Conservation (phyloP, 2,888 invertebrate genomes). For the Amblyjoppa proteus region DNA sequence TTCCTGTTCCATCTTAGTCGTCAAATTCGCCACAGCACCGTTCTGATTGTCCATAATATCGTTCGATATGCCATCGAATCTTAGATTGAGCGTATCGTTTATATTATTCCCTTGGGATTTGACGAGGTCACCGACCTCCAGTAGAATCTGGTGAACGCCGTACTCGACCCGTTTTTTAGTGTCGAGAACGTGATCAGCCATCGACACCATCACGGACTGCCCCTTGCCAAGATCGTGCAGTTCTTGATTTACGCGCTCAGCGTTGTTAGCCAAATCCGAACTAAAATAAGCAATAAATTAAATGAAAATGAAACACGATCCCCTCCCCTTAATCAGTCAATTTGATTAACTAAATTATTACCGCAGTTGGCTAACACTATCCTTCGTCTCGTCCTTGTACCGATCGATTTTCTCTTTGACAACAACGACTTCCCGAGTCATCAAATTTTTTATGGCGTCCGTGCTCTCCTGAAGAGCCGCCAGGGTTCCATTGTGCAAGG, state of each 20-base stretch:
- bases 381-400: slow-evolving; percentile 86
- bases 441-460: slow-evolving; percentile 83
- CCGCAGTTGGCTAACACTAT: slow-evolving; percentile 87
- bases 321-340: neutral
- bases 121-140: slow-evolving; percentile 91
- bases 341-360: slow-evolving; percentile 78
- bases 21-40: slow-evolving; percentile 90
- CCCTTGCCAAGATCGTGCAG: slow-evolving; percentile 88
- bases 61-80: slow-evolving; percentile 90
- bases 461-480: slow-evolving; percentile 87
- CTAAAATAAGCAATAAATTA: slow-evolving; percentile 66
- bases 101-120: slow-evolving; percentile 89
- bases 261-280: slow-evolving; percentile 78
- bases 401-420: slow-evolving; percentile 87
- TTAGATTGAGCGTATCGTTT: slow-evolving; percentile 89
- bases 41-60: slow-evolving; percentile 91
- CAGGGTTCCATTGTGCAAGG: slow-evolving; percentile 88
- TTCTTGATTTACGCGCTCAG: slow-evolving; percentile 79
- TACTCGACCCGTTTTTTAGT: slow-evolving; percentile 94
- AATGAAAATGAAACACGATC: neutral
- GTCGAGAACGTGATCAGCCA: slow-evolving; percentile 93
- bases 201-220: slow-evolving; percentile 92
- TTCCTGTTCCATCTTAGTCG: slow-evolving; percentile 91
- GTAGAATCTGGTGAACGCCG: slow-evolving; percentile 92
- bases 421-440: slow-evolving; percentile 84